Base-by-base conservation (phyloP, 2,888 invertebrate species). In the Magallana nippona region DNA sequence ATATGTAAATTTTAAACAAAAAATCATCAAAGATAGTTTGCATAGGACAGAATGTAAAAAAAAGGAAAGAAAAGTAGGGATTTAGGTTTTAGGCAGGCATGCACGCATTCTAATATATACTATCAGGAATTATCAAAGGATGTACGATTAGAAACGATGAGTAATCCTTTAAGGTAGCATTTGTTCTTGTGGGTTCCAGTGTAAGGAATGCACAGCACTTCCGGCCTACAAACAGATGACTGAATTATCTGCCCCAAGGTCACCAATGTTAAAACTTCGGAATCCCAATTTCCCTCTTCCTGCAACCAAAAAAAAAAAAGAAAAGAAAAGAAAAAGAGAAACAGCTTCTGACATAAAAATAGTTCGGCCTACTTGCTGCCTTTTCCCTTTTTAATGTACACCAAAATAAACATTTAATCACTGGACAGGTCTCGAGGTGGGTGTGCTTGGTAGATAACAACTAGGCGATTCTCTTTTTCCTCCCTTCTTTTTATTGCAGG, bases 381-480 rank as follows among this genome's bases (percentile, higher is more conserved):
- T 22, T 71, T 71, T 32, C 71, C 15, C 71, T 71, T 71, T 71
- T 27, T 71, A 22, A 5, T 15, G 71, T 60, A 71, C 71, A 71
- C 71, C 27, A 71, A 71, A 71, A 71, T 71, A 71, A 71, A 71
- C 63, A 71, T 71, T 71, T 71, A 71, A 71, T 71, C 27, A 27
- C 71, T 71, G 71, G 71, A 71, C 71, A 13, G 15, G 5, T 27
- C 44, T 44, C 71, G 2, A 22, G 10, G 71, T 71, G 71, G 71
- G 71, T 71, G 71, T 27, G 71, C 27, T 22, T 27, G 13, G 2
- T 3, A 27, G 27, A 71, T 22, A 71, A 27, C 5, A 71, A 71
- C 27, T 27, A 13, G 71, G 11, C 27, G 27, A 60, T 60, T 71
- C 32, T 71, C 32, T 71, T 13, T 27, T 13, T 27, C 15, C 27